Evolutionary conservation across 2,113 vertebrate species (phyloP), one percentile per base, ranked within the genome.

Genomic region (Misgurnus mizolepis): DNA sequence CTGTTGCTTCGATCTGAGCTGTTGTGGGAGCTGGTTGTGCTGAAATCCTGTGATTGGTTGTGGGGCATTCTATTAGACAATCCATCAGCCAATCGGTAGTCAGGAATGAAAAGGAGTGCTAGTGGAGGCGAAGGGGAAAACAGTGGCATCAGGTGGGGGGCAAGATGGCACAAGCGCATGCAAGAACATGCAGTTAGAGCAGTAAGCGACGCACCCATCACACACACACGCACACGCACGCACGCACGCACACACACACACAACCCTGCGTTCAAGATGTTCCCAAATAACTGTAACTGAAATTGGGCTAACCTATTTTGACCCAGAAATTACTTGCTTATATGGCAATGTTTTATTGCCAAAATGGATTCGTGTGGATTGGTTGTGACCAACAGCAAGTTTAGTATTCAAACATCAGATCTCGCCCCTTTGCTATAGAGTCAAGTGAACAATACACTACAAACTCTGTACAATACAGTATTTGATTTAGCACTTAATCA

Each of bases 41-140:
- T 99, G 98, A 99, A 99, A 98, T 99, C 98, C 95, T 99, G 97
- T 95, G 98, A 99, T 95, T 99, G 98, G 96, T 99, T 99, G 98
- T 99, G 98, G 91, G 97, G 97, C 90, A 99, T 97, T 98, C 97
- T 98, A 97, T 95, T 98, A 96, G 96, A 98, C 95, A 99, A 92
- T 95, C 98, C 98, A 83, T 99, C 98, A 95, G 96, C 95, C 96
- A 98, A 96, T 92, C 98, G 98, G 95, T 98, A 99, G 96, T 99
- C 98, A 92, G 98, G 98, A 95, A 99, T 99, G 95, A 98, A 98
- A 97, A 99, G 97, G 93, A 99, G 97, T 94, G 98, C 98, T 99
- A 96, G 95, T 94, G 94, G 95, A 94, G 95, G 97, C 95, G 95
- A 95, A 97, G 95, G 95, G 95, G 93, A 98, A 93, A 98, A 95